These are phyloP conservation scores for Caenorhabditis zanzibari DNA, from an alignment of 2,888 invertebrate species.

Conservation along the genomic window DNA sequence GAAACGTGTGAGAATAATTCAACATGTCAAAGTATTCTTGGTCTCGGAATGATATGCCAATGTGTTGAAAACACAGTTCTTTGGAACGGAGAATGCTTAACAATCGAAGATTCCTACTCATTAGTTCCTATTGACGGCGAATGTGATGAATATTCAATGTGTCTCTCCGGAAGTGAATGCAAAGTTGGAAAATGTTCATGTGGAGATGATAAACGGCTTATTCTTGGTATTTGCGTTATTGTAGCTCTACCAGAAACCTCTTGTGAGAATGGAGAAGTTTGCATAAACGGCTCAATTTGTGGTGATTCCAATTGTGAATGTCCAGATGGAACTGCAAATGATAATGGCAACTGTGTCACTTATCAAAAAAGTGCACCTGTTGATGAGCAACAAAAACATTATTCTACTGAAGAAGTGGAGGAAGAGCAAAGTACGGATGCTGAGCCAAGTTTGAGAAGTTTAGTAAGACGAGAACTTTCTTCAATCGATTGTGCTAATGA, in stretches of 20 bases:
- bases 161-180: conserved; percentile 76
- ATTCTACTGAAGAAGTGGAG: conserved; percentile 1
- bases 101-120: conserved; percentile 56
- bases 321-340: conserved; percentile 32
- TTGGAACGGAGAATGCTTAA: conserved; percentile 73
- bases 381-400: background rate
- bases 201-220: conserved; percentile 59
- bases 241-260: conserved; percentile 76
- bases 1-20: conserved; percentile 76
- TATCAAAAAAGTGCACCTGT: background rate
- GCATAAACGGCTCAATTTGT: conserved; percentile 75
- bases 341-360: conserved; percentile 57
- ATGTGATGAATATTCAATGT: conserved; percentile 73
- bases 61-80: conserved; percentile 70
- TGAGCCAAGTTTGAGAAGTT: conserved; percentile 16
- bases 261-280: conserved; percentile 80
- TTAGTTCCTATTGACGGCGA: conserved; percentile 68
- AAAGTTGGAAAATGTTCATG: conserved; percentile 71
- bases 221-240: conserved; percentile 77
- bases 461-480: conserved; percentile 47
- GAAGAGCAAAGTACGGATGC: conserved; percentile 18
- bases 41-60: conserved; percentile 78
- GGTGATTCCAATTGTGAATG: conserved; percentile 62
- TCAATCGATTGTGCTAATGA: conserved; percentile 59
- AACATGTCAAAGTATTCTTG: conserved; percentile 74